Percentiles rank a stretch among this genome's conserved stretches.
Evolutionary conservation across 2,888 invertebrate genomes (phyloP).

Genomic region (Drosophila birchii): DNA sequence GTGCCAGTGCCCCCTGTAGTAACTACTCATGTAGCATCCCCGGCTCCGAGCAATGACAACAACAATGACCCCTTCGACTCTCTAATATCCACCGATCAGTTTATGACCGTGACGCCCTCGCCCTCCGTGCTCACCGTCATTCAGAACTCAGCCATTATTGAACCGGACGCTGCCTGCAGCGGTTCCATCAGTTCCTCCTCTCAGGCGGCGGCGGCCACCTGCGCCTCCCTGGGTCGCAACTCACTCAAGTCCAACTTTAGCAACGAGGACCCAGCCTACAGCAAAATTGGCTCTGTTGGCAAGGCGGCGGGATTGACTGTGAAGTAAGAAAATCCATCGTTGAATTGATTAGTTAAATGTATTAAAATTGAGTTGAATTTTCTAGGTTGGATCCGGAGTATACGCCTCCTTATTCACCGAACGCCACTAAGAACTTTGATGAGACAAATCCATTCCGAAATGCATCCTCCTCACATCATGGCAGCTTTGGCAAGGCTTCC

Average conservation of each 20-base stretch:
- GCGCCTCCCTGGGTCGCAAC: constrained; percentile 83
- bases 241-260: constrained; percentile 85
- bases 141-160: constrained; percentile 81
- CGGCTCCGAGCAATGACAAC: constrained; percentile 52
- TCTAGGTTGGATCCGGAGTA: constrained; percentile 78
- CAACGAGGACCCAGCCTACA: constrained; percentile 83
- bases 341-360: background rate
- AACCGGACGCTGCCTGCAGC: constrained; percentile 77
- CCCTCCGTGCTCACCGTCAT: constrained; percentile 84
- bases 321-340: constrained; percentile 65
- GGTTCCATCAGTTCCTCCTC: constrained; percentile 81
- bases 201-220: constrained; percentile 74
- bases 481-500: constrained; percentile 85
- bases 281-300: constrained; percentile 85
- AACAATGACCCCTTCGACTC: constrained; percentile 75
- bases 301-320: constrained; percentile 85
- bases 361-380: background rate
- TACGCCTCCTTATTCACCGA: constrained; percentile 77
- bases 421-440: constrained; percentile 85
- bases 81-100: constrained; percentile 72
- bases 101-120: constrained; percentile 81
- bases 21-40: constrained; percentile 35
- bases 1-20: constrained; percentile 44
- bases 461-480: constrained; percentile 82
- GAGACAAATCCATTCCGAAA: constrained; percentile 84